A percentile compares a stretch with the other conserved stretches of the same genome.
Conservation (phyloP, 1,140 invertebrate species). For the Doryteuthis pealeii region DNA sequence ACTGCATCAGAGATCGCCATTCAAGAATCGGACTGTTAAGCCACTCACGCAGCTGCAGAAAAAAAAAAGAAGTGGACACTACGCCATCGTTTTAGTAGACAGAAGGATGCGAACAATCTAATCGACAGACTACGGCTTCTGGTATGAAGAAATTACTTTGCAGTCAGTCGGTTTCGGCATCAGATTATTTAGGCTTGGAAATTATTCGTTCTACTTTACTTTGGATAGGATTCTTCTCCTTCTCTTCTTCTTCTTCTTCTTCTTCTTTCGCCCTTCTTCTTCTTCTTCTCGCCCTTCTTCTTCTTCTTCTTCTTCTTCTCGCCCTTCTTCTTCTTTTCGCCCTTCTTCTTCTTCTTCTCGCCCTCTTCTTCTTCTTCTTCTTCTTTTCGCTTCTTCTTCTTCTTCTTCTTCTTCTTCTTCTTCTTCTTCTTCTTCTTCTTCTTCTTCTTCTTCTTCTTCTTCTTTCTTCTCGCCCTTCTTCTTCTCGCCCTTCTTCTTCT, state of each 20-base stretch:
- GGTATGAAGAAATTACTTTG: no score
- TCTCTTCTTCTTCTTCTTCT: neutral
- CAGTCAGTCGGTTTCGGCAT: neutral
- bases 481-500: no score
- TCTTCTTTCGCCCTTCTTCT: neutral
- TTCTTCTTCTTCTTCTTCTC: constrained; percentile 2
- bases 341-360: constrained; percentile 1
- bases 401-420: constrained; percentile 1
- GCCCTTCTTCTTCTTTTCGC: neutral
- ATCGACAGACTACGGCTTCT: no score
- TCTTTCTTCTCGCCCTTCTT: neutral
- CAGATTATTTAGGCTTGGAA: neutral
- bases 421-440: constrained; percentile 5
- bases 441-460: constrained; percentile 8
- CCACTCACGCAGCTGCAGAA: no score
- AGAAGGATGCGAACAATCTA: no score
- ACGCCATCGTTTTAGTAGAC: no score
- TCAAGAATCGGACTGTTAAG: no score
- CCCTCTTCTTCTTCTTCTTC: neutral
- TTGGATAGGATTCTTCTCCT: no score
- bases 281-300: neutral
- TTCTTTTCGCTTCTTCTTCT: neutral
- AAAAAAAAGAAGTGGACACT: no score
- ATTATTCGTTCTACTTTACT: no score
- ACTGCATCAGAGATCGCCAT: no score